Evolutionary conservation across 2,113 vertebrate genomes (phyloP), one percentile per base, ranked within the genome.

Genomic region (Dascyllus trimaculatus): DNA sequence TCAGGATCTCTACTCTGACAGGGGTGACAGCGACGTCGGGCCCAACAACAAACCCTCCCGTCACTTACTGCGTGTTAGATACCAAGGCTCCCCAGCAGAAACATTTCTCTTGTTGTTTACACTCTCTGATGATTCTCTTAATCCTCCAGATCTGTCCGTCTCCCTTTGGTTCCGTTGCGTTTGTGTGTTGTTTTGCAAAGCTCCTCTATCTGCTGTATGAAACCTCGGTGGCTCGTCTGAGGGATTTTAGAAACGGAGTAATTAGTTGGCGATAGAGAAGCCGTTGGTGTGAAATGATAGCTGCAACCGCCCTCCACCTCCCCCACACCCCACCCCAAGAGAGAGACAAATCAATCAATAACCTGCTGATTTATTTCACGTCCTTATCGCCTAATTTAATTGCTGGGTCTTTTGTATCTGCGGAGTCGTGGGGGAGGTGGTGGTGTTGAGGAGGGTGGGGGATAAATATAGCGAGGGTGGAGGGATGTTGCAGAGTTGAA

Each of bases 361-460:
- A 91, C 76, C 79, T 80, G 77, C 84, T 89, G 86, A 92, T 91
- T 92, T 89, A 89, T 91, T 93, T 90, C 87, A 81, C 81, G 40
- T 84, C 81, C 90, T 93, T 92, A 93, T 93, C 93, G 53, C 75
- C 82, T 91, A 78, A 91, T 91, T 91, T 93, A 93, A 93, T 93
- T 89, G 87, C 72, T 43, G 43, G 57, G 35, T 86, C 87, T 90
- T 92, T 93, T 93, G 90, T 92, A 38, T 84, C 46, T 58, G 69
- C 17, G 56, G 40, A 73, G 69, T 68, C 35, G 57, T 22, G 62
- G 63, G 70, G 81, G 81, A 56, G 60, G 49, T 0, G n/a, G 54
- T 17, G 77, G 58, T 22, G 78, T 58, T 25, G 83, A 53, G 26
- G 70, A 35, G 68, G 74, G 17, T 8, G 71, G 66, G 64, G 72